Percentiles rank a stretch among this genome's conserved stretches.
These are phyloP conservation scores for Callionymus lyra DNA, from an alignment of 2,113 vertebrate species.

Conservation along the genomic window DNA sequence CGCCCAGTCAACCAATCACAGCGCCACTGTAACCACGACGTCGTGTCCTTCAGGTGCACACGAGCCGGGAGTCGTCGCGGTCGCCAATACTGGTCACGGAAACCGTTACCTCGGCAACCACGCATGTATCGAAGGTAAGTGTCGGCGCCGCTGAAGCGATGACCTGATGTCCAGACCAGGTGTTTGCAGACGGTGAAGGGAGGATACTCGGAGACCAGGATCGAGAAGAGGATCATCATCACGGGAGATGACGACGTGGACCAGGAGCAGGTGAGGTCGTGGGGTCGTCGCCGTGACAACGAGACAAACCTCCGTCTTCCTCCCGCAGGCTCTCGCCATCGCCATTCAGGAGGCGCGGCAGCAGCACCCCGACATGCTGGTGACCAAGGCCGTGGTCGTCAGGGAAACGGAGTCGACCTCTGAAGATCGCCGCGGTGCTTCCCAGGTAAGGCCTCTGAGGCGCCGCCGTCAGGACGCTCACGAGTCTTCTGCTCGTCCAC, in stretches of 20 bases:
- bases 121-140: slow-evolving; percentile 89
- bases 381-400: slow-evolving; percentile 98
- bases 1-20: too few species aligned
- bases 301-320: background rate
- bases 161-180: background rate
- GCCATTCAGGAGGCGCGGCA: slow-evolving; percentile 98
- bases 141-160: background rate
- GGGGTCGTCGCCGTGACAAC: background rate
- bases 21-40: too few species aligned
- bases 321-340: slow-evolving; percentile 84
- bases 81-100: slow-evolving; percentile 72
- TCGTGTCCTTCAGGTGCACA: slow-evolving; percentile 69
- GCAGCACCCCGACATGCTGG: slow-evolving; percentile 98
- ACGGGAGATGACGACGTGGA: slow-evolving; percentile 97
- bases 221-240: slow-evolving; percentile 98
- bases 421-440: slow-evolving; percentile 78
- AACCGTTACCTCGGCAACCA: slow-evolving; percentile 97
- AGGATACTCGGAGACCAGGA: slow-evolving; percentile 95
- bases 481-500: slow-evolving; percentile 12
- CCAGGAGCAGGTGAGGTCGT: slow-evolving; percentile 85
- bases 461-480: too few species aligned
- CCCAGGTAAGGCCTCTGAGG: slow-evolving; percentile 69
- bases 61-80: slow-evolving; percentile 51
- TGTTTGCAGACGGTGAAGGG: slow-evolving; percentile 91
- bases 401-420: slow-evolving; percentile 95